Conservation (phyloP, 2,113 vertebrate genomes). For the Crotalus helleri region DNA sequence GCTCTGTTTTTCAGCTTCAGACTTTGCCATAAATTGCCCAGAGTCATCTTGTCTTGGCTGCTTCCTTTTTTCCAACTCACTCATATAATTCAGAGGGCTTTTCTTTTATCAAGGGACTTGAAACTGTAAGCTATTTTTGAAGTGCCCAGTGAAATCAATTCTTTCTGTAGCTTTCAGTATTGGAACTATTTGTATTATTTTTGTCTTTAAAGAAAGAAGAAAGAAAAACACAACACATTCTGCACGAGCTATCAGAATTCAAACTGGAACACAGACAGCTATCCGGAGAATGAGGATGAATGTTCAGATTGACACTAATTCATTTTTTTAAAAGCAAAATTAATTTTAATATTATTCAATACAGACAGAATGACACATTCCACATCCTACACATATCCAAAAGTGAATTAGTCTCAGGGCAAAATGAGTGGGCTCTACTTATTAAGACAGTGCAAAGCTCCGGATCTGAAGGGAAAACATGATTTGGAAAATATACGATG, state of each 20-base stretch:
- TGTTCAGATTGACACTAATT: neutral
- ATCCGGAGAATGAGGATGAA: neutral
- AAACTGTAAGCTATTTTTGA: constrained; percentile 14
- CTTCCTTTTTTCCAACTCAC: neutral
- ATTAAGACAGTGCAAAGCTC: neutral
- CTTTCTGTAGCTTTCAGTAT: constrained; percentile 3
- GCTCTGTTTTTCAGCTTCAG: neutral
- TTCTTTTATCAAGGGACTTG: neutral
- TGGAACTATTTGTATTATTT: neutral
- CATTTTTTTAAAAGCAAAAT: neutral
- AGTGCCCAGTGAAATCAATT: neutral
- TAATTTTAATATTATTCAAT: neutral
- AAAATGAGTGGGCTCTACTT: no score
- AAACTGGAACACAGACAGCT: neutral
- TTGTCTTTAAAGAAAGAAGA: neutral
- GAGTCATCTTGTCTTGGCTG: neutral
- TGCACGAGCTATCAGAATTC: neutral
- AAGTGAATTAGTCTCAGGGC: neutral
- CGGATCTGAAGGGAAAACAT: neutral
- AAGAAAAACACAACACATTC: neutral
- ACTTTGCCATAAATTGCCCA: constrained; percentile 7
- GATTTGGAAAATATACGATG: neutral
- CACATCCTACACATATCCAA: neutral
- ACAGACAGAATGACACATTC: neutral
- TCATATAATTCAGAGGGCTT: constrained; percentile 26